Base-by-base conservation (phyloP, 2,888 invertebrate genomes). In the Philereme vetulata region DNA sequence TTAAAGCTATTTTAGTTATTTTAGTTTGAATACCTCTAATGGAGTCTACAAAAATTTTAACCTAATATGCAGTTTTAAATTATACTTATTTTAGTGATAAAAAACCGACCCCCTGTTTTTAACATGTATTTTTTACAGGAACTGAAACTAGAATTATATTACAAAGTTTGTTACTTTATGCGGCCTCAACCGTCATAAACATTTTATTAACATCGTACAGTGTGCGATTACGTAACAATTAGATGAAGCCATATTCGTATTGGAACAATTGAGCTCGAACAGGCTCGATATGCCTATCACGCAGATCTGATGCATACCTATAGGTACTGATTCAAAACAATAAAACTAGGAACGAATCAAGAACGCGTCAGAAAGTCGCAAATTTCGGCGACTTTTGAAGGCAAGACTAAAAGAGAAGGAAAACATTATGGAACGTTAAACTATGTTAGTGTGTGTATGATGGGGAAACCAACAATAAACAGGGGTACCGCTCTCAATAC, bases 251-350 rank as follows among this genome's bases (percentile, higher is more conserved):
- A 71, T 76, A 66, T 72, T 72, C 66, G 69, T 75, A 77, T 76
- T 75, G 74, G 65, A 76, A 80, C 81, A 79, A 82, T 80, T 77
- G 77, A 79, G 68, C 70, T 72, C 68, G 65, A 75, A 77, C 67
- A 66, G 73, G 62, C 63, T 68, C 67, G 67, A 78, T 78, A 84
- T 81, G 75, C 77, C 79, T 77, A 80, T 80, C 85, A 81, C 81
- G 84, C 68, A 71, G 73, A 68, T 70, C 78, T 68, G 67, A 66
- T 70, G 42, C 21, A 21, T 2, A 21, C 21, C 4, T 10, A 5
- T 10, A 21, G 2, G 2, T 73, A 72, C 69, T 72, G 70, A 80
- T 79, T 74, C 73, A 72, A 71, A 47, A 54, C 56, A 64, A 62
- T 62, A 56, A 55, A 42, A 51, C 40, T 48, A 42, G 42, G 42